Evolutionary conservation across 1,140 invertebrate species (phyloP), one percentile per base, ranked within the genome.

Genomic region (Lepidurus arcticus): DNA sequence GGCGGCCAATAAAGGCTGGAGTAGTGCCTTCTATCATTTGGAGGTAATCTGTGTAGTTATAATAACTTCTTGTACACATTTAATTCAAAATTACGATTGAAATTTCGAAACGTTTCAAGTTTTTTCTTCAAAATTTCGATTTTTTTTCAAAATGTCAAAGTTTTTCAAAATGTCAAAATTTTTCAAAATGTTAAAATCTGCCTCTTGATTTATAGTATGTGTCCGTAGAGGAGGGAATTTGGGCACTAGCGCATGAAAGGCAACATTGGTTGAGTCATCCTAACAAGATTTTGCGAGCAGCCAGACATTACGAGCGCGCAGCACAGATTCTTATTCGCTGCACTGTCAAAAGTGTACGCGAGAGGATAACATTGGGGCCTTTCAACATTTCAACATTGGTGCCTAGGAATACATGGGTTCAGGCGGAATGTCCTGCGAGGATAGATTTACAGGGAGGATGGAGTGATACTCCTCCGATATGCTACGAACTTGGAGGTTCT

Each of bases 391-490:
- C 1, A 43, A n/a, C n/a, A n/a, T n/a, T n/a, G n/a, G 44, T 44
- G 11, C 13, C 21, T 43, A 80, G 85, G 42, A 82, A 82, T 42
- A 83, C 82, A 75, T 87, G 86, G 86, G 83, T 87, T 6, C 82
- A 82, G 73, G 87, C 84, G n/a, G 83, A 85, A 73, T 88, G 86
- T 80, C 87, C 87, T 42, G 87, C 87, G 10, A 83, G 88, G 76
- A 83, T 88, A 53, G 88, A 88, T 82, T 81, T 88, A 7, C 83
- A 85, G 16, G 88, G 88, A 3, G 88, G 87, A 0, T 88, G 88
- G 88, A 86, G 85, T 24, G 88, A 88, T 81, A 88, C 88, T 3
- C 88, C 88, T 13, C 88, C 88, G 1, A 88, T 89, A 47, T 87
- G 87, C 21, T 89, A 88, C 81, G 88, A 89, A 83, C 83, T 86